Conservation (phyloP, 2,797 vertebrate species). For the Bovichtus diacanthus region DNA sequence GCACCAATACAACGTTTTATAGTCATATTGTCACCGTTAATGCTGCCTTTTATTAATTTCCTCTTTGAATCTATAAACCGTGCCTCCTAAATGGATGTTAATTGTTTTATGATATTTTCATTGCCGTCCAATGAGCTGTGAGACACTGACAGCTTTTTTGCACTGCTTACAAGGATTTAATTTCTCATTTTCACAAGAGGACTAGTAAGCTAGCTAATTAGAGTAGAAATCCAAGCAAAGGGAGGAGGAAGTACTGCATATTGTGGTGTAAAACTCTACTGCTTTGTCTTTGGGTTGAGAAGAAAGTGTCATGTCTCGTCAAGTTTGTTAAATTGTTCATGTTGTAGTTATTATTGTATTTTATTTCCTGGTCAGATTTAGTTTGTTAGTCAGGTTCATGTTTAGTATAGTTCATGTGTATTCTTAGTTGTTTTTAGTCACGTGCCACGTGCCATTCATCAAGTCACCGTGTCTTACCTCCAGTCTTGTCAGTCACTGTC, state of each 20-base stretch:
- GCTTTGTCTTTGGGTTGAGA: constrained; percentile 25
- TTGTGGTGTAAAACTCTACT: constrained; percentile 8
- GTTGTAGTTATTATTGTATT: no score
- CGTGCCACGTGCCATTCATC: no score
- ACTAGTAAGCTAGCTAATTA: constrained; percentile 40
- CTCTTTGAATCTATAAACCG: constrained; percentile 42
- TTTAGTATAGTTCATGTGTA: no score
- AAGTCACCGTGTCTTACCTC: no score
- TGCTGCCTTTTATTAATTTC: constrained; percentile 42
- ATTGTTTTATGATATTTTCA: constrained; percentile 46
- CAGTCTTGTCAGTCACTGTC: no score
- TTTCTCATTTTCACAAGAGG: constrained; percentile 37
- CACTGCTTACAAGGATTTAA: constrained; percentile 10
- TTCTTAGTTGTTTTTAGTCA: no score
- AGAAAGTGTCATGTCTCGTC: no score
- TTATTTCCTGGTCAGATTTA: no score
- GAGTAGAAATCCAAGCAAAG: constrained; percentile 8
- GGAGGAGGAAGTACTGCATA: not conserved
- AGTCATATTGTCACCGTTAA: constrained; percentile 53
- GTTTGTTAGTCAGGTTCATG: no score
- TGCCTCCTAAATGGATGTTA: constrained; percentile 52
- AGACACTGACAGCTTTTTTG: constrained; percentile 36
- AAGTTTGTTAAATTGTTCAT: no score
- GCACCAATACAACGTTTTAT: constrained; percentile 52
- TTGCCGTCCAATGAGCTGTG: constrained; percentile 41